phyloP scores from a whole-genome alignment of 2,888 invertebrate genomes.

The Chymomyza caudatula region DNA sequence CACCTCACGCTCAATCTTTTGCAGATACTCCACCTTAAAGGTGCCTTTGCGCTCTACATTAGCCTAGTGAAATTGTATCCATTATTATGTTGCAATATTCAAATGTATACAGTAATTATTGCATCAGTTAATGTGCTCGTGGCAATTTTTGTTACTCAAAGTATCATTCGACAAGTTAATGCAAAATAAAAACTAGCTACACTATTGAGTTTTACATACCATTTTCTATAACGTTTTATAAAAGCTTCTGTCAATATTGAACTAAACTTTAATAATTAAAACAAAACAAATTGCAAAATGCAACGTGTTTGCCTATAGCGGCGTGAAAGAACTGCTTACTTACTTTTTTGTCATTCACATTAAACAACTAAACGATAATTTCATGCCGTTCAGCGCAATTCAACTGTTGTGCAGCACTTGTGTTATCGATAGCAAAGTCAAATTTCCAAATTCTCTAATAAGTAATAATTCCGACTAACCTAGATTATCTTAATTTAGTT shows the following conservation, averaged over 20 bases:
- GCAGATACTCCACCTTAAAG: conserved; percentile 95
- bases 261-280: background rate
- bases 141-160: background rate
- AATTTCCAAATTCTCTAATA: background rate
- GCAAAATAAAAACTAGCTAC: background rate
- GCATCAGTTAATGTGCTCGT: conserved; percentile 44
- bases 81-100: too few species aligned
- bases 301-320: conserved; percentile 58
- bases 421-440: background rate
- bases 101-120: conserved; percentile 26
- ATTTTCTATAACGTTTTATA: conserved; percentile 17
- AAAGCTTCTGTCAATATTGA: background rate
- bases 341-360: conserved; percentile 1
- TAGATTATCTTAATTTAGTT: background rate
- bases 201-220: conserved; percentile 14
- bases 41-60: conserved; percentile 90
- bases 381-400: background rate
- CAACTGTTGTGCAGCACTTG: conserved; percentile 4
- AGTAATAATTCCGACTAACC: conserved; percentile 1
- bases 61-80: conserved; percentile 61
- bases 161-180: background rate
- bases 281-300: conserved; percentile 37
- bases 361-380: too few species aligned
- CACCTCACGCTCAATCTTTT: conserved; percentile 91
- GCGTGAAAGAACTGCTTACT: conserved; percentile 20